phyloP scores from a whole-genome alignment of 2,888 invertebrate species.

The Diloba caeruleocephala region DNA sequence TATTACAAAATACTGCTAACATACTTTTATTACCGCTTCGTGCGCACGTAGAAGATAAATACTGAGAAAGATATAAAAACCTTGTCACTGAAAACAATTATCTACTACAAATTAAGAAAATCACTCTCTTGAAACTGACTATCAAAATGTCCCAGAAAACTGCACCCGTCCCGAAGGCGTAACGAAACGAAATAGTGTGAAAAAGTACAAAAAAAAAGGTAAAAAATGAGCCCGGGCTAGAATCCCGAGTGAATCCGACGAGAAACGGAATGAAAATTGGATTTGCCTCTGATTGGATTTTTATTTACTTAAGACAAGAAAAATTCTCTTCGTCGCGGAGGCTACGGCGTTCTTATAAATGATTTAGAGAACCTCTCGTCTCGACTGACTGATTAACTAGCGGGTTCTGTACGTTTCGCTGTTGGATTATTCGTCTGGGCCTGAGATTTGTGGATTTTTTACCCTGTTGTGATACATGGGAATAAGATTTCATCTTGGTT shows the following conservation, averaged over 20 bases:
- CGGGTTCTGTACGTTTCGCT: constrained; percentile 47
- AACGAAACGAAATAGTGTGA: constrained; percentile 77
- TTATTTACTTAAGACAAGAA: constrained; percentile 90
- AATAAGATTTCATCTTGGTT: constrained; percentile 30
- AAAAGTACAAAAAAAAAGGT: constrained; percentile 71
- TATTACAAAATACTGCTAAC: too few species aligned
- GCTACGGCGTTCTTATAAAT: constrained; percentile 83
- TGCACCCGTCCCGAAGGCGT: constrained; percentile 49
- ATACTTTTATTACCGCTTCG: too few species aligned
- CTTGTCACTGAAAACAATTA: neutral
- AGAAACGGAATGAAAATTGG: constrained; percentile 87
- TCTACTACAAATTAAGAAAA: constrained; percentile 1
- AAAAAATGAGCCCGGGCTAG: constrained; percentile 73
- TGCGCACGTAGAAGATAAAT: too few species aligned
- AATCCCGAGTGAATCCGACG: constrained; percentile 81
- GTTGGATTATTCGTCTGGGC: constrained; percentile 38
- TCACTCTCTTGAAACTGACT: constrained; percentile 12
- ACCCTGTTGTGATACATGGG: constrained; percentile 29
- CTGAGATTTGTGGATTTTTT: constrained; percentile 40
- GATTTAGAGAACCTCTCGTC: constrained; percentile 72
- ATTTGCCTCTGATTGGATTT: constrained; percentile 88
- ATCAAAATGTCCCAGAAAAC: constrained; percentile 39
- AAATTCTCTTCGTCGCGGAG: constrained; percentile 73
- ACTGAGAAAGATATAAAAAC: neutral
- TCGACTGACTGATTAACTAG: constrained; percentile 72